Percentiles rank a stretch among this genome's conserved stretches.
Conservation (phyloP, 2,797 vertebrate genomes). For the Pipistrellus pygmaeus region DNA sequence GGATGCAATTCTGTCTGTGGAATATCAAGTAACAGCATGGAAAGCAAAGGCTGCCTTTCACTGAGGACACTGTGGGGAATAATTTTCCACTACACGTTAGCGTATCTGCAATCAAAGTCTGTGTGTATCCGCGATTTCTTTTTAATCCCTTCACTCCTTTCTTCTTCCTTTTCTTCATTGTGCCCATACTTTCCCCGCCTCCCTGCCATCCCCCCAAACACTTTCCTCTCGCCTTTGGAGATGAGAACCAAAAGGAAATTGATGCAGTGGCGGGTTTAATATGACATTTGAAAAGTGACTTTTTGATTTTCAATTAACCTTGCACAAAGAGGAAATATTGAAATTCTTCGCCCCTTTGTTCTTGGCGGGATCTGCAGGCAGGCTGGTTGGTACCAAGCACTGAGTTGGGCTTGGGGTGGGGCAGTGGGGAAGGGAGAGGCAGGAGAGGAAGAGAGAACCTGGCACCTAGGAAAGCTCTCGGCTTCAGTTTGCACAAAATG, state of each 20-base stretch:
- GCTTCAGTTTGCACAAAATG: constrained; percentile 80
- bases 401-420: constrained; percentile 59
- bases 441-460: constrained; percentile 49
- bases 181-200: neutral
- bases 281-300: constrained; percentile 87
- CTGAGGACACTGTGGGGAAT: constrained; percentile 56
- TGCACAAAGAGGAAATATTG: constrained; percentile 86
- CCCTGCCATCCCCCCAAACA: constrained; percentile 51
- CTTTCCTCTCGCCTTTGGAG: constrained; percentile 66
- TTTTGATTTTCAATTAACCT: constrained; percentile 90
- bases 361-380: constrained; percentile 76
- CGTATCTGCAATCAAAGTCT: constrained; percentile 65
- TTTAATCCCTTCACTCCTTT: constrained; percentile 42
- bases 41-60: constrained; percentile 59
- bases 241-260: constrained; percentile 83
- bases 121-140: constrained; percentile 47
- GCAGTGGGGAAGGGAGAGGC: neutral
- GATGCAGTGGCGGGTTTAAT: constrained; percentile 84
- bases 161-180: constrained; percentile 55
- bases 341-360: constrained; percentile 84
- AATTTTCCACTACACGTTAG: constrained; percentile 42
- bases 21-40: constrained; percentile 58
- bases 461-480: constrained; percentile 67
- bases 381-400: constrained; percentile 61
- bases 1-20: constrained; percentile 41